These are phyloP conservation scores for Borostomias antarcticus DNA, from an alignment of 2,797 vertebrate species.

Conservation along the genomic window DNA sequence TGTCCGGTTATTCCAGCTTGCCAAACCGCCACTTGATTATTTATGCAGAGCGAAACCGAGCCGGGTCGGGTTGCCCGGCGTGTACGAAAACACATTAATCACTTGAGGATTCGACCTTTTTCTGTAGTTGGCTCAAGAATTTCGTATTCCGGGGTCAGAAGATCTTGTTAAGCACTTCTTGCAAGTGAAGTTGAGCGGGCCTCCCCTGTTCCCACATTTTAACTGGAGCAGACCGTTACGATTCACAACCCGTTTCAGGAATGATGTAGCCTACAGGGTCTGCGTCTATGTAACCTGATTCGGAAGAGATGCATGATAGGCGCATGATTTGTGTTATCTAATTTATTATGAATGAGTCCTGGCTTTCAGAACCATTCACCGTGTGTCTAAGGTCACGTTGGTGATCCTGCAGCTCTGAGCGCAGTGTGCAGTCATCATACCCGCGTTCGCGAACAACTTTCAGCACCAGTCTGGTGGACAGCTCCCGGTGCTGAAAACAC, in stretches of 20 bases:
- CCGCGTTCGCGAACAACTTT: constrained; percentile 25
- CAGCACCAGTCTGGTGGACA: constrained; percentile 27
- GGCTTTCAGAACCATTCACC: constrained; percentile 17
- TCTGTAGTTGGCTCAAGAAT: constrained; percentile 37
- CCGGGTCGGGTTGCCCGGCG: constrained; percentile 58
- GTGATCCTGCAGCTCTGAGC: constrained; percentile 30
- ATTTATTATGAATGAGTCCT: constrained; percentile 60
- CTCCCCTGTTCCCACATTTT: neutral
- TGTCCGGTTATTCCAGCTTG: constrained; percentile 65
- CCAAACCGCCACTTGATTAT: constrained; percentile 63
- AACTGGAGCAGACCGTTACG: neutral
- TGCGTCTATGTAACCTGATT: constrained; percentile 52
- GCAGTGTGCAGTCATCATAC: constrained; percentile 14
- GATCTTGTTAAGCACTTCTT: constrained; percentile 4
- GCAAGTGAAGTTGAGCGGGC: neutral
- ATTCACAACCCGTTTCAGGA: neutral
- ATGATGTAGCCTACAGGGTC: neutral
- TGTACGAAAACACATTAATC: constrained; percentile 32
- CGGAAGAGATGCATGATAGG: constrained; percentile 43
- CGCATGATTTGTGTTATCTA: constrained; percentile 54
- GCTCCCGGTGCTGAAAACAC: constrained; percentile 2
- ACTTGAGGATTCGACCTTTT: constrained; percentile 45
- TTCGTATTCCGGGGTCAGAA: constrained; percentile 40
- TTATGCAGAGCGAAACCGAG: constrained; percentile 63
- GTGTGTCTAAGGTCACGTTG: constrained; percentile 30